These are phyloP conservation scores for Sesamia nonagrioides DNA, from an alignment of 1,140 invertebrate species.

Conservation along the genomic window DNA sequence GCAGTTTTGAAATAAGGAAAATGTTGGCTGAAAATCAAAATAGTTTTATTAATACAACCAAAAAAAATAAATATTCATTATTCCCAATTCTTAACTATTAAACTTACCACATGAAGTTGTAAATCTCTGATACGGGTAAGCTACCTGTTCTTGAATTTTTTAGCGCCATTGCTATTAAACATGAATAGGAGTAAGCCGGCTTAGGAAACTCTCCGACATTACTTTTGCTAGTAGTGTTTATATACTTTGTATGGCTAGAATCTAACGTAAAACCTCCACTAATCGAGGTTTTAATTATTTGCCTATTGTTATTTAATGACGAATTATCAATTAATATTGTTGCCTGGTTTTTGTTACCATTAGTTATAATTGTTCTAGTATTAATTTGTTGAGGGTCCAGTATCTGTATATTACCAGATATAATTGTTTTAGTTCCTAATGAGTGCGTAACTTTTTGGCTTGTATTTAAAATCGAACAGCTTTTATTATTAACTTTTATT, in stretches of 20 bases:
- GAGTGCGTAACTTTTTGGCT: slow-evolving; percentile 83
- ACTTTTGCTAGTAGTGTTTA: slow-evolving; percentile 84
- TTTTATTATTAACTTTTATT: slow-evolving; percentile 84
- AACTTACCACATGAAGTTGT: slow-evolving; percentile 99
- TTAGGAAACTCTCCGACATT: slow-evolving; percentile 95
- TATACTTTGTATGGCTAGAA: slow-evolving; percentile 83
- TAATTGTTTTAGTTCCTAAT: slow-evolving; percentile 85
- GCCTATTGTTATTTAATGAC: slow-evolving; percentile 81
- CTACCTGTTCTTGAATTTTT: slow-evolving; percentile 98
- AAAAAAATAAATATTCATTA: slow-evolving; percentile 5
- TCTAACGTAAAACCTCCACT: slow-evolving; percentile 79
- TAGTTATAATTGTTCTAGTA: slow-evolving; percentile 86
- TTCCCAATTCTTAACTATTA: slow-evolving; percentile 14
- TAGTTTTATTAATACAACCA: slow-evolving; percentile 7
- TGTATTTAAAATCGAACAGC: slow-evolving; percentile 85
- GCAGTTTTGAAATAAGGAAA: slow-evolving; percentile 99
- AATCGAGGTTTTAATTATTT: slow-evolving; percentile 84
- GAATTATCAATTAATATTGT: slow-evolving; percentile 87
- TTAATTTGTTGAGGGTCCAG: slow-evolving; percentile 80
- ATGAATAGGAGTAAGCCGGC: slow-evolving; percentile 99
- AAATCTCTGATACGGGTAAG: slow-evolving; percentile 98
- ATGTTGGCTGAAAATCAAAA: slow-evolving; percentile 93
- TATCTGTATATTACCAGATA: slow-evolving; percentile 87
- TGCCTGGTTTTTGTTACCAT: slow-evolving; percentile 83
- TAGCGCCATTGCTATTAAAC: slow-evolving; percentile 98